Percentiles rank a stretch among this genome's conserved stretches.
Conservation (phyloP, 2,797 vertebrate species). For the Helicolenus hilgendorfi region DNA sequence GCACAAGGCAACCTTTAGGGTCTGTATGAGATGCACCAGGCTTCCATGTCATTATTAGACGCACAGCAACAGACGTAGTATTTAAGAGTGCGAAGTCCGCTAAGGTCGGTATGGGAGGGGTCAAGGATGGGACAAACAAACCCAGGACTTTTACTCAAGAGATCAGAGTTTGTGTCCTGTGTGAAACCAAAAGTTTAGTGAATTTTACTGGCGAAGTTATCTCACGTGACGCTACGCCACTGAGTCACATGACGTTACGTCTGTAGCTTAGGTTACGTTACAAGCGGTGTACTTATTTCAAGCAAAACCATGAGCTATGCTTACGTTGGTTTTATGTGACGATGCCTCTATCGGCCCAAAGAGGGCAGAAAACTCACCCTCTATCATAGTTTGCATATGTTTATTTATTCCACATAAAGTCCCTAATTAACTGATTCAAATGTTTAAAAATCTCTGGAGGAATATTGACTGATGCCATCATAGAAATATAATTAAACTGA, state of each 20-base stretch:
- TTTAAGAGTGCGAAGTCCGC: too few species aligned
- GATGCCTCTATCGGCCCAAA: neutral
- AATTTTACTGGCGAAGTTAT: neutral
- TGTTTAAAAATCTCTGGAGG: neutral
- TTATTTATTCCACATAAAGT: neutral
- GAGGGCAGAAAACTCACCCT: neutral
- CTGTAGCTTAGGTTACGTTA: neutral
- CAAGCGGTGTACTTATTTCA: fast-evolving
- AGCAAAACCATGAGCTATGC: neutral
- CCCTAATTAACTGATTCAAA: neutral
- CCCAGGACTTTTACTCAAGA: too few species aligned
- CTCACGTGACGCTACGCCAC: neutral
- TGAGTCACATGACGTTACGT: neutral
- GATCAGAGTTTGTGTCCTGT: neutral
- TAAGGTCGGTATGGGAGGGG: too few species aligned
- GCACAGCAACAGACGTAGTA: too few species aligned
- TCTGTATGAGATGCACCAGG: too few species aligned
- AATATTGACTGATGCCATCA: neutral
- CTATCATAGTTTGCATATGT: neutral
- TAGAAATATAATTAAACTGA: neutral
- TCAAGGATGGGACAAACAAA: too few species aligned
- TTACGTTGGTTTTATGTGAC: neutral
- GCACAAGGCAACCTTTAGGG: too few species aligned
- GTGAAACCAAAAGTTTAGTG: neutral
- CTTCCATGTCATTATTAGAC: too few species aligned